phyloP scores from a whole-genome alignment of 2,797 vertebrate genomes.

The Urosaurus nigricauda region DNA sequence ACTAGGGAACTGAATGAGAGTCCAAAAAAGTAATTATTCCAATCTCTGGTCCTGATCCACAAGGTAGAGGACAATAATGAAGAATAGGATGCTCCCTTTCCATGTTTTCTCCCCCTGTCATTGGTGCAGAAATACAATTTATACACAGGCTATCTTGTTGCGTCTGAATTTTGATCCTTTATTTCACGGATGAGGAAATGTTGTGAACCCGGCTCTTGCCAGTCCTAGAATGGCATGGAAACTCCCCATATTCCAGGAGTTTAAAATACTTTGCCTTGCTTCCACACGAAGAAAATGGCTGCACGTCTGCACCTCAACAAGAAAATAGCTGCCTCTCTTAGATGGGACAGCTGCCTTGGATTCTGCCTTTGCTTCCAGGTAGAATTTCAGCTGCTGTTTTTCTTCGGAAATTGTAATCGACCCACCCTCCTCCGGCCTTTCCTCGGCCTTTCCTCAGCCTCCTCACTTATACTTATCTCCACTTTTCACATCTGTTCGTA shows the following conservation, averaged over 20 bases:
- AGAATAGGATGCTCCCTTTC: background rate
- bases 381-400: background rate
- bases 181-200: background rate
- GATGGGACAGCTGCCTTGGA: background rate
- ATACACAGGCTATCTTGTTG: background rate
- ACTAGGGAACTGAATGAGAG: no score
- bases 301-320: background rate
- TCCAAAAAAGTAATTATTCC: no score
- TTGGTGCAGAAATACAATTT: background rate
- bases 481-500: background rate
- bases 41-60: background rate
- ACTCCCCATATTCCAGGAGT: background rate
- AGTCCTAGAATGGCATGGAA: background rate
- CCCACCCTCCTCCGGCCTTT: background rate
- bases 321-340: background rate
- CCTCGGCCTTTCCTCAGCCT: background rate
- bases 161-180: background rate
- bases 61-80: background rate
- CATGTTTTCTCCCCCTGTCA: no score
- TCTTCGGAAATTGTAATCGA: background rate
- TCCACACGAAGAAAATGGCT: background rate
- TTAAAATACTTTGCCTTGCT: background rate
- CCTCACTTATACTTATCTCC: background rate
- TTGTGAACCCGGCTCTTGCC: background rate
- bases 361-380: background rate